These are phyloP conservation scores for Pheucticus melanocephalus DNA, from an alignment of 2,113 vertebrate species.

Conservation along the genomic window DNA sequence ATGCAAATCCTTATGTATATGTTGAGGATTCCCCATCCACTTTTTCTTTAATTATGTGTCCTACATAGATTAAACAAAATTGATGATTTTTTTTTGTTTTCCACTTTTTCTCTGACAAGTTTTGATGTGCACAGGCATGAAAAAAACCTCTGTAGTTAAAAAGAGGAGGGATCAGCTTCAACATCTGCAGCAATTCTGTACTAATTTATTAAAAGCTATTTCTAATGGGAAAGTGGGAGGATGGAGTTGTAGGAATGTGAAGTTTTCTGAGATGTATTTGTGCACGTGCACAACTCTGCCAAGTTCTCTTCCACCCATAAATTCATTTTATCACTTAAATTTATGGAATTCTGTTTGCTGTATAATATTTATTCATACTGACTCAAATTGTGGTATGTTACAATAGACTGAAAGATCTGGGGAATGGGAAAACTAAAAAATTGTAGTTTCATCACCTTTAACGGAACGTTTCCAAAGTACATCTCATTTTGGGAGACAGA, in stretches of 20 bases:
- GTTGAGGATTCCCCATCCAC: neutral
- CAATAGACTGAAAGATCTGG: neutral
- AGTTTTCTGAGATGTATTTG: neutral
- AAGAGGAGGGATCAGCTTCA: neutral
- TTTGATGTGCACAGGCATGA: neutral
- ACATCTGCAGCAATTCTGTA: neutral
- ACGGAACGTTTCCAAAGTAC: neutral
- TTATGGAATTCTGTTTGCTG: neutral
- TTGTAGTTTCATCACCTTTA: neutral
- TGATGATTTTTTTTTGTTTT: accelerated
- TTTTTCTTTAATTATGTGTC: neutral
- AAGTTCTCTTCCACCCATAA: neutral
- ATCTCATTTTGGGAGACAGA: neutral
- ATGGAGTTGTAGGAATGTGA: neutral
- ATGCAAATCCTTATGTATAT: neutral
- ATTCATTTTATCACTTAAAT: neutral
- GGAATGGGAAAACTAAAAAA: neutral
- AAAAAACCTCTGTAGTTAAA: neutral
- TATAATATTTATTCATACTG: neutral
- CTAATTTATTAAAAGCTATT: neutral
- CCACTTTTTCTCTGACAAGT: neutral
- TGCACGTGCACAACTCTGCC: neutral
- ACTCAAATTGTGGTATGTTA: neutral
- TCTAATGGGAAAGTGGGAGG: neutral
- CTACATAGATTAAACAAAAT: neutral